Percentiles rank a stretch among this genome's conserved stretches.
Evolutionary conservation across 2,797 vertebrate species (phyloP).

Genomic region (Hyperoplus lanceolatus): DNA sequence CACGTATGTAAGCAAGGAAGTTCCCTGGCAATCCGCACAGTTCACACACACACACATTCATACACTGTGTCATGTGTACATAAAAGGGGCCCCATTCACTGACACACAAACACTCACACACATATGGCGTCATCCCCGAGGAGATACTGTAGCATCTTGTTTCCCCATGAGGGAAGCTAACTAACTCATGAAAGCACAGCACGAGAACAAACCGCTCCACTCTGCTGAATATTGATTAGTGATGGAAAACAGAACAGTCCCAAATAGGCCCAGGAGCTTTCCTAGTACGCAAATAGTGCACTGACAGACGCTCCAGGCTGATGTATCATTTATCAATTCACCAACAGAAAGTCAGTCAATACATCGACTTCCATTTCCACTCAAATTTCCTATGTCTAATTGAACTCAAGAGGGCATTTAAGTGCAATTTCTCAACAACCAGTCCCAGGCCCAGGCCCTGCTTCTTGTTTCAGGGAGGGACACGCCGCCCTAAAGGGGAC

Average conservation of each 20-base stretch:
- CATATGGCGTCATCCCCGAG: constrained; percentile 68
- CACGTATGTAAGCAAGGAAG: constrained; percentile 31
- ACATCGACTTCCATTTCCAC: constrained; percentile 47
- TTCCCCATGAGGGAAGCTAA: constrained; percentile 63
- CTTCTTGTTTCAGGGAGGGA: constrained; percentile 44
- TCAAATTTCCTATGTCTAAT: constrained; percentile 46
- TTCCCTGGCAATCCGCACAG: constrained; percentile 1
- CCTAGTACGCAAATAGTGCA: constrained; percentile 37
- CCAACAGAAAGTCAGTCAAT: constrained; percentile 37
- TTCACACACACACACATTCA: not conserved
- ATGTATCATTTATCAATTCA: constrained; percentile 36
- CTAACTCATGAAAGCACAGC: constrained; percentile 60
- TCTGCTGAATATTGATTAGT: constrained; percentile 74
- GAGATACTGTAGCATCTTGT: constrained; percentile 60
- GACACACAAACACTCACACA: constrained; percentile 48
- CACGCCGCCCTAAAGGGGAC: constrained; percentile 30
- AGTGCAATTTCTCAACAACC: constrained; percentile 20
- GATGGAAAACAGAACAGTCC: constrained; percentile 64
- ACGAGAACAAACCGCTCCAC: constrained; percentile 68
- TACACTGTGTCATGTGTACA: constrained; percentile 29
- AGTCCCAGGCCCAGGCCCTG: not conserved
- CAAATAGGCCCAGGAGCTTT: constrained; percentile 62
- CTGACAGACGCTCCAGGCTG: constrained; percentile 22
- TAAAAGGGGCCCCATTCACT: constrained; percentile 22
- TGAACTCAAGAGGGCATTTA: constrained; percentile 49